phyloP scores from a whole-genome alignment of 92 coral and sea anemone species.

The Diadumene lineata region DNA sequence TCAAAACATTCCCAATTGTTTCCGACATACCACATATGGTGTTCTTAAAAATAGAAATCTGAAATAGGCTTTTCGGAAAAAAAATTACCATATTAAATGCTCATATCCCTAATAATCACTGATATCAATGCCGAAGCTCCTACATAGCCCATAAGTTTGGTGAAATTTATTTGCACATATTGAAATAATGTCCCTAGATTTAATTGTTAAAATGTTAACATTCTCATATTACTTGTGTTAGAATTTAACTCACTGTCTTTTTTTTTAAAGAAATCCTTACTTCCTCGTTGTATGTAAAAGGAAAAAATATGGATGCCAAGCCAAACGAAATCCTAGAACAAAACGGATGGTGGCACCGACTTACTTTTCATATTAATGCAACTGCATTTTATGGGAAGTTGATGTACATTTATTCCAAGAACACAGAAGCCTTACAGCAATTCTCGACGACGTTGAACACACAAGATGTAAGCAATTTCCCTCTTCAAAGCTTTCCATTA shows the following conservation, averaged over 20 bases:
- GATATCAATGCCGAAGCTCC: background rate
- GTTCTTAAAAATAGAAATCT: no score
- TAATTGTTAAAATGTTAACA: background rate
- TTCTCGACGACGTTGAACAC: slow-evolving; percentile 1
- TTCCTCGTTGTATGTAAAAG: background rate
- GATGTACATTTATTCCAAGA: background rate
- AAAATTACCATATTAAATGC: background rate
- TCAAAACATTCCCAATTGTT: no score
- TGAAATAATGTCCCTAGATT: background rate
- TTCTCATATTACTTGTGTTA: background rate
- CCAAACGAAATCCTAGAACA: background rate
- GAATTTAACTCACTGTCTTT: background rate
- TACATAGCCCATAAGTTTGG: background rate
- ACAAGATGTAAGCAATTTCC: background rate
- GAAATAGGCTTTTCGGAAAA: no score
- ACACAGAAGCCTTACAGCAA: background rate
- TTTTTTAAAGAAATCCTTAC: background rate
- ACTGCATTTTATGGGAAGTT: background rate
- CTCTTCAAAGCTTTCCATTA: background rate
- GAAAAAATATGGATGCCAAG: background rate
- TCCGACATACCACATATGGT: no score
- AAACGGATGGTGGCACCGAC: background rate
- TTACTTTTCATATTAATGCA: background rate
- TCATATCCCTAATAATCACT: background rate
- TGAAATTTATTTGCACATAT: background rate